Base-by-base conservation (phyloP, 2,888 invertebrate genomes). In the Druceiella hillmani region DNA sequence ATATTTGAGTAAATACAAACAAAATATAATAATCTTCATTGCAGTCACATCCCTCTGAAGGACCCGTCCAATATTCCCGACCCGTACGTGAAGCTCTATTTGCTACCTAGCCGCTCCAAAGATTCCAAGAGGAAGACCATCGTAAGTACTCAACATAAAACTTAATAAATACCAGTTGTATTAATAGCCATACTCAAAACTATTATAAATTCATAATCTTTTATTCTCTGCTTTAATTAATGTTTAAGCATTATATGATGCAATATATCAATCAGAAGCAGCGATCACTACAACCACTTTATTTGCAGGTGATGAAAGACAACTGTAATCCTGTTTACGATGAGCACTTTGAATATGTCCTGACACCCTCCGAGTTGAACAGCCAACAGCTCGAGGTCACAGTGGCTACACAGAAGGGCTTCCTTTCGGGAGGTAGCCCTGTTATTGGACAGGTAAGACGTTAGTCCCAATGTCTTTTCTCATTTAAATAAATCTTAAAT, bases 271-370 rank as follows among this genome's bases (percentile, higher is more conserved):
- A n/a, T n/a, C n/a, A n/a, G n/a, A n/a, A n/a, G n/a, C n/a, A n/a
- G n/a, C n/a, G n/a, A n/a, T n/a, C n/a, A n/a, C n/a, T n/a, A n/a
- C n/a, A 9, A 20, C 27, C 9, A 11, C 5, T 27, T 44, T 37
- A 36, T 36, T 55, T 54, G 25, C 45, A 81, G 79, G 77, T 79
- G 9, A 68, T 87, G 43, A 92, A 91, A 58, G 91, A 94, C 61
- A 90, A 83, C 56, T 90, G 91, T 55, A 89, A 88, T 74, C 93
- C 94, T 0, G 76, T 85, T 15, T 95, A 83, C 59, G 93, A 95
- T 61, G 89, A 92, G 57, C 83, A 84, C 50, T 92, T 93, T 57
- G 93, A 94, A 59, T 94, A 90, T 71, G 70, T 83, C 29, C 81
- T 93, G 47, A 87, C 87, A 2, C 78, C 83, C 49, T 83, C 82